phyloP scores from a whole-genome alignment of 2,888 invertebrate genomes.

The Patella pellucida region DNA sequence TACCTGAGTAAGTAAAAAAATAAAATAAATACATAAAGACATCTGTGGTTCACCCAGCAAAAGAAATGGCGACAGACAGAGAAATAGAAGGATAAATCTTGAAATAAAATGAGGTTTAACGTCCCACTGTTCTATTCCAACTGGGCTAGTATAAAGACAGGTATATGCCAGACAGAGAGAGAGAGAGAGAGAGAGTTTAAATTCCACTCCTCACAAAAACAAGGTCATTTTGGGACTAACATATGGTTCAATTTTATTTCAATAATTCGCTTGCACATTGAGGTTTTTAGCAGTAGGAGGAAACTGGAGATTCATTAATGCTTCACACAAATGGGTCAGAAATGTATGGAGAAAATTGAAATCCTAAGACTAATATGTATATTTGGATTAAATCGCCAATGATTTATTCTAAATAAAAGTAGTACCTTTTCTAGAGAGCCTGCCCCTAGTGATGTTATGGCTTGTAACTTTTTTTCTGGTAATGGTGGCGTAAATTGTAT shows the following conservation, averaged over 20 bases:
- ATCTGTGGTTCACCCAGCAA: neutral
- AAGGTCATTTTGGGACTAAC: too few species aligned
- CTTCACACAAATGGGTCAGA: too few species aligned
- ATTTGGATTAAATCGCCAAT: neutral
- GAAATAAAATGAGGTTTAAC: too few species aligned
- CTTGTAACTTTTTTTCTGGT: conserved; percentile 68
- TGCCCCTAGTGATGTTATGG: conserved; percentile 69
- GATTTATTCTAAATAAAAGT: neutral
- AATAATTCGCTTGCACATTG: too few species aligned
- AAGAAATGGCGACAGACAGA: neutral
- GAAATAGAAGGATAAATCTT: neutral
- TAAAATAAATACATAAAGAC: neutral
- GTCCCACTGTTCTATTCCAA: too few species aligned
- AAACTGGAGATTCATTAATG: too few species aligned
- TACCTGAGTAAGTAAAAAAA: conserved; percentile 56
- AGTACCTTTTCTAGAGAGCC: conserved; percentile 73
- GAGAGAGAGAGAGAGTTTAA: too few species aligned
- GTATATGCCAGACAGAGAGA: too few species aligned
- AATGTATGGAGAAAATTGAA: neutral
- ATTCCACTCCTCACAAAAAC: too few species aligned
- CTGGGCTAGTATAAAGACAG: too few species aligned
- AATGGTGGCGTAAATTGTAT: conserved; percentile 71
- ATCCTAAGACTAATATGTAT: neutral
- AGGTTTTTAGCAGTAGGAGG: too few species aligned
- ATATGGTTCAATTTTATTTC: too few species aligned